Conservation (phyloP, 2,888 invertebrate species). For the Cataglyphis albicans region DNA sequence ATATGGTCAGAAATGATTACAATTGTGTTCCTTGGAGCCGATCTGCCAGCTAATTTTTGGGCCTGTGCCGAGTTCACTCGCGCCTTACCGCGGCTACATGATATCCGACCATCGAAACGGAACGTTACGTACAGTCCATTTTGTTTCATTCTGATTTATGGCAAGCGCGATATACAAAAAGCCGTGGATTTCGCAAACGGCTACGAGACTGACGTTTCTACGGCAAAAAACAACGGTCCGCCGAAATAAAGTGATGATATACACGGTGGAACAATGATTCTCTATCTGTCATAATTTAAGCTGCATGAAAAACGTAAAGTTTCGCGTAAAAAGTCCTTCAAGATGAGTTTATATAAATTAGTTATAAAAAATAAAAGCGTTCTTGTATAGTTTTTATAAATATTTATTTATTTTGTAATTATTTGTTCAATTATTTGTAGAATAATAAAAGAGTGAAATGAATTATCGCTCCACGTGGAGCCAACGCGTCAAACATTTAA, state of each 20-base stretch:
- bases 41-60: slow-evolving; percentile 74
- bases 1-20: slow-evolving; percentile 61
- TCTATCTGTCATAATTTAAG: slow-evolving; percentile 29
- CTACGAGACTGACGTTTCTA: slow-evolving; percentile 38
- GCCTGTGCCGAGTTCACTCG: slow-evolving; percentile 69
- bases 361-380: not conserved
- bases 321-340: not conserved
- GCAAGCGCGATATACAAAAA: slow-evolving; percentile 56
- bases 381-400: not conserved
- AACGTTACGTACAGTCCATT: slow-evolving; percentile 62
- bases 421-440: not conserved
- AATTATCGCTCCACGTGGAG: slow-evolving; percentile 11
- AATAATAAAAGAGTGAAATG: not conserved
- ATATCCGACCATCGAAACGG: slow-evolving; percentile 67
- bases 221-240: slow-evolving; percentile 34
- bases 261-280: slow-evolving; percentile 30
- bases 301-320: not conserved
- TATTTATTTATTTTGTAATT: not conserved
- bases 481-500: slow-evolving; percentile 31
- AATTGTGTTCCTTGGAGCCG: slow-evolving; percentile 58
- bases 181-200: slow-evolving; percentile 36
- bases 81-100: slow-evolving; percentile 48
- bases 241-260: slow-evolving; percentile 36
- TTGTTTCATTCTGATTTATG: slow-evolving; percentile 68
- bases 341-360: not conserved